phyloP scores from a whole-genome alignment of 2,797 vertebrate species.

The Myripristis murdjan region DNA sequence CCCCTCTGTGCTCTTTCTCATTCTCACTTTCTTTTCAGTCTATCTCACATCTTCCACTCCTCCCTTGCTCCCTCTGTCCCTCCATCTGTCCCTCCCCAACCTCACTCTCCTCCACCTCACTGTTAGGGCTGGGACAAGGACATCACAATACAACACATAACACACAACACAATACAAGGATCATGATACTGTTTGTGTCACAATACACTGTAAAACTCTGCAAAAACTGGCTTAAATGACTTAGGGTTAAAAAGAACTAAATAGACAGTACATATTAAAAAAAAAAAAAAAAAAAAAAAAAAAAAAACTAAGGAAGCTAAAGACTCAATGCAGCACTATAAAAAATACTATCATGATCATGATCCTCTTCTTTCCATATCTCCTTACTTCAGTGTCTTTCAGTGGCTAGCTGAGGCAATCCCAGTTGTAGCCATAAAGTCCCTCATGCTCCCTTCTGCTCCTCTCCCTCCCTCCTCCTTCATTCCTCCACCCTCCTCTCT shows the following conservation, averaged over 20 bases:
- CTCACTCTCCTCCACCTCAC: conserved; percentile 27
- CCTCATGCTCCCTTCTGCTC: neutral
- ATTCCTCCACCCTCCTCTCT: neutral
- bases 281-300: too few relatives aligned
- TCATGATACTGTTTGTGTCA: too few relatives aligned
- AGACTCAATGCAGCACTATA: too few relatives aligned
- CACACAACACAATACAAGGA: too few relatives aligned
- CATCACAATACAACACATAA: too few relatives aligned
- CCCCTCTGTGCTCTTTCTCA: neutral
- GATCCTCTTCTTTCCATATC: conserved; percentile 15
- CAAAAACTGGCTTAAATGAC: too few relatives aligned
- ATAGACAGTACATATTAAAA: too few relatives aligned
- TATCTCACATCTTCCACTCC: neutral
- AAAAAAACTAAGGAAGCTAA: too few relatives aligned
- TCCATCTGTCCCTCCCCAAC: conserved; percentile 14
- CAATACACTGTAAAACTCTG: too few relatives aligned
- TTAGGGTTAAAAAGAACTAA: too few relatives aligned
- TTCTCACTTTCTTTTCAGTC: neutral
- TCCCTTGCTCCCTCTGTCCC: neutral
- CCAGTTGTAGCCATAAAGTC: conserved; percentile 17
- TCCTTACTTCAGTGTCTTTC: conserved; percentile 3
- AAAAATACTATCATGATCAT: too few relatives aligned
- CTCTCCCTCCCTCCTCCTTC: neutral
- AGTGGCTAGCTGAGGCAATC: conserved; percentile 40
- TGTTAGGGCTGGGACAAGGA: too few relatives aligned